A percentile compares a stretch with the other conserved stretches of the same genome.
phyloP scores from a whole-genome alignment of 2,888 invertebrate species.

The Ischnus inquisitorius region DNA sequence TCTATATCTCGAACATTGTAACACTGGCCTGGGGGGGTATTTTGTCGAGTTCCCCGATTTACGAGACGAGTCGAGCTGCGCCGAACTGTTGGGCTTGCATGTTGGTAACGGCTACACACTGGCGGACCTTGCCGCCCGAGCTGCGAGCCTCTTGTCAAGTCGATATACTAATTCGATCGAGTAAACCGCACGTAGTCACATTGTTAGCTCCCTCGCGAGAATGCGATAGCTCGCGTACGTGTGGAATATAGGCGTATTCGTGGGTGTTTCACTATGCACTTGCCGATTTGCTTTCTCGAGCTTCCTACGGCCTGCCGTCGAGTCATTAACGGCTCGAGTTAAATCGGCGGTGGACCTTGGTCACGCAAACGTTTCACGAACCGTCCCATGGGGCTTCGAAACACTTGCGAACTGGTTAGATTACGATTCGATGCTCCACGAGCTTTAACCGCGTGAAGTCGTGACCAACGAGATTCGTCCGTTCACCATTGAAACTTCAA shows the following conservation, averaged over 20 bases:
- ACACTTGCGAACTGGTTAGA: slow-evolving; percentile 49
- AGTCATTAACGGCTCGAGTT: slow-evolving; percentile 67
- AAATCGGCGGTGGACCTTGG: slow-evolving; percentile 59
- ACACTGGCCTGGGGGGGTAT: slow-evolving; percentile 36
- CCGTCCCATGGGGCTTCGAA: slow-evolving; percentile 40
- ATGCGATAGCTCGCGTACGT: slow-evolving; percentile 27
- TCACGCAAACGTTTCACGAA: slow-evolving; percentile 60
- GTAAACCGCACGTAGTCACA: slow-evolving; percentile 51
- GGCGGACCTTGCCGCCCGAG: neutral
- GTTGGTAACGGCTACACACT: slow-evolving; percentile 1
- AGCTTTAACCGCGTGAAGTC: too few relatives aligned
- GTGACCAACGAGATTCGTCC: too few relatives aligned
- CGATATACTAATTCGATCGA: slow-evolving; percentile 65
- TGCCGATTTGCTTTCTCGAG: slow-evolving; percentile 54
- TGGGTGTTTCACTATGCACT: slow-evolving; percentile 38
- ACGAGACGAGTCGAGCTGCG: slow-evolving; percentile 56
- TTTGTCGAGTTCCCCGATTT: slow-evolving; percentile 59
- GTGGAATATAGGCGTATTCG: neutral
- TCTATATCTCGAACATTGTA: slow-evolving; percentile 30
- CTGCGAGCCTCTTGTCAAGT: slow-evolving; percentile 46
- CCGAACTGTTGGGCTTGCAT: slow-evolving; percentile 8
- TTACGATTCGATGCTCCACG: too few relatives aligned
- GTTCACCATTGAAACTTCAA: too few relatives aligned
- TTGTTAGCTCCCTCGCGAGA: slow-evolving; percentile 43
- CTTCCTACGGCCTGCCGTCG: slow-evolving; percentile 38